A percentile compares a stretch with the other conserved stretches of the same genome.
Evolutionary conservation across 2,888 invertebrate genomes (phyloP).

Genomic region (Polymixis lichenea): DNA sequence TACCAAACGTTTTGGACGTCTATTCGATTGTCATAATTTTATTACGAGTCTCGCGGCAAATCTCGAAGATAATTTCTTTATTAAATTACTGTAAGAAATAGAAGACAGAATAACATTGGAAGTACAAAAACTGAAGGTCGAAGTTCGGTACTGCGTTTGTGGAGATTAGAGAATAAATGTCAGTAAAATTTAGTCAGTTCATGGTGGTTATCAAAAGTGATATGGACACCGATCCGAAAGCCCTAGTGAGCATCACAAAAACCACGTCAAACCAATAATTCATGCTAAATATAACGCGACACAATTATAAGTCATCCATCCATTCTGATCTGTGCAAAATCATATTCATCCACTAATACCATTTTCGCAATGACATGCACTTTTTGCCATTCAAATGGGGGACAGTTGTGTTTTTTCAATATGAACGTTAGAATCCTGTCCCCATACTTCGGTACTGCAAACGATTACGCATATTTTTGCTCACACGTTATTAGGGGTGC

Average conservation of each 20-base stretch:
- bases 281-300: constrained; percentile 88
- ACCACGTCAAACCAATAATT: constrained; percentile 89
- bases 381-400: constrained; percentile 90
- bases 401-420: constrained; percentile 87
- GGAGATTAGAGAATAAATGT: constrained; percentile 8
- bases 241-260: constrained; percentile 73
- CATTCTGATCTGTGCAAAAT: constrained; percentile 87
- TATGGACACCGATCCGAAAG: constrained; percentile 48
- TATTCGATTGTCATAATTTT: constrained; percentile 87
- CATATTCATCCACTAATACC: constrained; percentile 89
- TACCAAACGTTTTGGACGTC: constrained; percentile 81
- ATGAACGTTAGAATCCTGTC: constrained; percentile 69
- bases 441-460: constrained; percentile 75
- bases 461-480: constrained; percentile 90
- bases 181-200: constrained; percentile 16
- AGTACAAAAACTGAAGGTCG: not conserved
- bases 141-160: not conserved
- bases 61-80: constrained; percentile 73
- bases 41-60: constrained; percentile 74
- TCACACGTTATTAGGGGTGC: constrained; percentile 89
- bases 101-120: constrained; percentile 26
- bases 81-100: constrained; percentile 54
- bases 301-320: constrained; percentile 90
- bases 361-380: constrained; percentile 89
- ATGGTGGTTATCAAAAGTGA: constrained; percentile 35